A percentile compares a stretch with the other conserved stretches of the same genome.
These are phyloP conservation scores for Antheraea yamamai DNA, from an alignment of 2,888 invertebrate species.

Conservation along the genomic window DNA sequence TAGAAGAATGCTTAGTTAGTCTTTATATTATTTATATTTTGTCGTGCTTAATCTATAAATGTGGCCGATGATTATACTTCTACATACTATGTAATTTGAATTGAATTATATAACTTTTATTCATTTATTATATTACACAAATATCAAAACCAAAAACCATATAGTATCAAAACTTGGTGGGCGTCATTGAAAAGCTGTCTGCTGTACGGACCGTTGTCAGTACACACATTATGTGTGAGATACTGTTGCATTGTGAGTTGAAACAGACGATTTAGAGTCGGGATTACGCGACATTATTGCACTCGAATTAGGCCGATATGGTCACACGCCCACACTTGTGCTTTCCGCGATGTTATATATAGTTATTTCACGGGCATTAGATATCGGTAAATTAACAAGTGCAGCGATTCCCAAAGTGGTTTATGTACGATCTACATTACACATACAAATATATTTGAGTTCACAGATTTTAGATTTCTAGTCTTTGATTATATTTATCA, in stretches of 20 bases:
- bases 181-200: slow-evolving; percentile 35
- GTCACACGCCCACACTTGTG: slow-evolving; percentile 46
- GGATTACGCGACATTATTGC: slow-evolving; percentile 69
- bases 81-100: no score
- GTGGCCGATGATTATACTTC: no score
- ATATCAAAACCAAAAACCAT: neutral
- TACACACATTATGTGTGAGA: slow-evolving; percentile 77
- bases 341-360: slow-evolving; percentile 36
- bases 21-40: no score
- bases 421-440: neutral
- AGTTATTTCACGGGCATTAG: slow-evolving; percentile 18
- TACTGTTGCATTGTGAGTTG: slow-evolving; percentile 69
- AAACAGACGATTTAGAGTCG: slow-evolving; percentile 63
- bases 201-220: slow-evolving; percentile 62
- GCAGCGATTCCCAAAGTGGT: neutral
- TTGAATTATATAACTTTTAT: no score
- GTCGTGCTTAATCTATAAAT: no score
- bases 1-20: no score
- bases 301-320: slow-evolving; percentile 49
- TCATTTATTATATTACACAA: neutral
- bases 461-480: no score
- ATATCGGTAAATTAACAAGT: slow-evolving; percentile 8
- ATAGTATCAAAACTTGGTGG: slow-evolving; percentile 49
- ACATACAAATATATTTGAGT: neutral
- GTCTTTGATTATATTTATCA: no score